Percentiles rank a stretch among this genome's conserved stretches.
Evolutionary conservation across 2,113 vertebrate species (phyloP).

Genomic region (Elephantulus edwardii): DNA sequence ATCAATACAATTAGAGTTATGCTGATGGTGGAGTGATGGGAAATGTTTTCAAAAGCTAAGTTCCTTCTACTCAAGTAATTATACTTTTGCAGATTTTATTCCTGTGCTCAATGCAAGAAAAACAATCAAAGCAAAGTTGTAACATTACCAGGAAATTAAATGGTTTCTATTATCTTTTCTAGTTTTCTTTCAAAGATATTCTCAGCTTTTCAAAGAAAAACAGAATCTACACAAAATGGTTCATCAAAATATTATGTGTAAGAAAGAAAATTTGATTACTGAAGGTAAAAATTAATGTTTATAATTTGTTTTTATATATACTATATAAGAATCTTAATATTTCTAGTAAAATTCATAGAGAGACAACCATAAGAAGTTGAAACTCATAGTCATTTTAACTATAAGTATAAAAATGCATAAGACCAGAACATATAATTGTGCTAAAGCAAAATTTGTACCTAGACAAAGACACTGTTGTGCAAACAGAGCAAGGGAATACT

Average conservation of each 20-base stretch:
- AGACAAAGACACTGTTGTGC: not conserved
- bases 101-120: not conserved
- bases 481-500: not conserved
- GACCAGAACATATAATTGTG: too few relatives aligned
- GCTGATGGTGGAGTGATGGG: not conserved
- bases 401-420: not conserved
- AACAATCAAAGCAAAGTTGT: not conserved
- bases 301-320: not conserved
- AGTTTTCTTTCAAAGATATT: constrained; percentile 69
- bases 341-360: not conserved
- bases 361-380: not conserved
- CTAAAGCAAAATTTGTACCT: not conserved
- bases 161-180: constrained; percentile 34
- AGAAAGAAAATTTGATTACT: not conserved
- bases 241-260: constrained; percentile 38
- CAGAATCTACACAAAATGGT: not conserved
- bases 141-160: constrained; percentile 24
- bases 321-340: not conserved
- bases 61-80: not conserved
- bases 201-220: constrained; percentile 55
- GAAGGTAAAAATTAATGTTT: constrained; percentile 63
- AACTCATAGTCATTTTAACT: not conserved
- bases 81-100: not conserved
- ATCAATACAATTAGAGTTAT: not conserved
- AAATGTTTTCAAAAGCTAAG: not conserved